A percentile compares a stretch with the other conserved stretches of the same genome.
Conservation (phyloP, 2,888 invertebrate species). For the Adelphocoris suturalis region DNA sequence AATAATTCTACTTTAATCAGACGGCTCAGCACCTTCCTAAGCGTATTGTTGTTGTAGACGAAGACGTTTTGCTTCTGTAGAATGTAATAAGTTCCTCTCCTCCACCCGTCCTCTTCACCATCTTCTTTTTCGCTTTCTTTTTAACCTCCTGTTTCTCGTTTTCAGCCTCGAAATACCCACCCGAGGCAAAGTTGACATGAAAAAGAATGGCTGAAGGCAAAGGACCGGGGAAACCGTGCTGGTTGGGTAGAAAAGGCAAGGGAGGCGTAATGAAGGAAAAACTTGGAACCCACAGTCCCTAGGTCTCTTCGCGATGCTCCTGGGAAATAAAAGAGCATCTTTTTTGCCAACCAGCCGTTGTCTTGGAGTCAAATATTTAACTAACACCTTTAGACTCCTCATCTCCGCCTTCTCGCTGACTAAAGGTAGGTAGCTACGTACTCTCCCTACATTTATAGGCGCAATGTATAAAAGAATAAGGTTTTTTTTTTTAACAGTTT, state of each 20-base stretch:
- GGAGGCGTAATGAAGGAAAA: conserved; percentile 27
- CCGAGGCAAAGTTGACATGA: conserved; percentile 15
- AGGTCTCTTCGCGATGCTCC: conserved; percentile 5
- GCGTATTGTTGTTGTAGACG: conserved; percentile 17
- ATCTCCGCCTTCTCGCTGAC: conserved; percentile 12
- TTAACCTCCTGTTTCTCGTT: conserved; percentile 14
- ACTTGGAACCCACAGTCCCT: conserved; percentile 14
- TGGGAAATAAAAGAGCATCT: conserved; percentile 26
- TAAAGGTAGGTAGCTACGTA: neutral
- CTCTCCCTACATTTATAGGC: neutral
- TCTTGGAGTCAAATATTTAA: conserved; percentile 24
- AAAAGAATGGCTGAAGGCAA: conserved; percentile 1
- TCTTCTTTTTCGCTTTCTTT: neutral
- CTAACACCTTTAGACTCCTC: conserved; percentile 31
- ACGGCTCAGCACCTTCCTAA: conserved; percentile 13
- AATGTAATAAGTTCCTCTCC: neutral
- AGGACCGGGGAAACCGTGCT: neutral
- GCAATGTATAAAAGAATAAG: conserved; percentile 19
- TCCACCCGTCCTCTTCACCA: neutral
- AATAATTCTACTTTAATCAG: conserved; percentile 39
- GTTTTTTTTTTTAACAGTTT: neutral
- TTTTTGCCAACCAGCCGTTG: neutral
- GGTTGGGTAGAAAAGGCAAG: neutral
- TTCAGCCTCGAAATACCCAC: conserved; percentile 5
- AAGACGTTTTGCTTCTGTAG: conserved; percentile 4